Evolutionary conservation across 2,113 vertebrate species (phyloP).

Genomic region (Serilophus lunatus): DNA sequence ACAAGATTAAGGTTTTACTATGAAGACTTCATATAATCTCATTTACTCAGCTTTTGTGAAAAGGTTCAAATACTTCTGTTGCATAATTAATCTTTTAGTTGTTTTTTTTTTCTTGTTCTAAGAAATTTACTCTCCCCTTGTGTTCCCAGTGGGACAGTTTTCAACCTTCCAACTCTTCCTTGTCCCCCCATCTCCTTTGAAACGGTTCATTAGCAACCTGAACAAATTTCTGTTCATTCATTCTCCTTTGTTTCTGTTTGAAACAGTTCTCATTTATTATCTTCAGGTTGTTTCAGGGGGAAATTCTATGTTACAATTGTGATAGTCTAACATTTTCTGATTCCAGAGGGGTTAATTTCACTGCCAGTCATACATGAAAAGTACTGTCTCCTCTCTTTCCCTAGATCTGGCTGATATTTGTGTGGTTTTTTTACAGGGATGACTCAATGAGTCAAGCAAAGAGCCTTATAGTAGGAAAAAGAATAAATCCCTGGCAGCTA

Average conservation of each 20-base stretch:
- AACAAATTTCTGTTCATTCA: neutral
- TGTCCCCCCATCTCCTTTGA: neutral
- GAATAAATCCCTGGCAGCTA: neutral
- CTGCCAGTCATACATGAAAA: neutral
- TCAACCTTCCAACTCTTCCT: neutral
- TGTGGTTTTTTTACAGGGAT: neutral
- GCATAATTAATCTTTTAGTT: neutral
- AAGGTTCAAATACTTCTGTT: neutral
- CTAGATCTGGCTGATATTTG: neutral
- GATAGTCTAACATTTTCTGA: neutral
- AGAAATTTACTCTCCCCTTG: neutral
- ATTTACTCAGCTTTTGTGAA: neutral
- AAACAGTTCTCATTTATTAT: neutral
- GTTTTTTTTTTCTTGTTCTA: neutral
- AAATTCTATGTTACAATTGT: neutral
- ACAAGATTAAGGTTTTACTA: neutral
- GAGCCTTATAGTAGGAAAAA: neutral
- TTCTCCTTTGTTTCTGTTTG: neutral
- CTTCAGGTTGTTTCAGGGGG: neutral
- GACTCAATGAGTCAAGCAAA: neutral
- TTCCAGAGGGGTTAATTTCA: neutral
- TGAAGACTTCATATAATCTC: neutral
- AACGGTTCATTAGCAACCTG: neutral
- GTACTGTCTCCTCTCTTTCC: neutral
- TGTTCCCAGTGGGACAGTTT: neutral